Evolutionary conservation across 1,140 invertebrate genomes (phyloP), one percentile per base, ranked within the genome.

Genomic region (Brachionus asplanchnoidis): DNA sequence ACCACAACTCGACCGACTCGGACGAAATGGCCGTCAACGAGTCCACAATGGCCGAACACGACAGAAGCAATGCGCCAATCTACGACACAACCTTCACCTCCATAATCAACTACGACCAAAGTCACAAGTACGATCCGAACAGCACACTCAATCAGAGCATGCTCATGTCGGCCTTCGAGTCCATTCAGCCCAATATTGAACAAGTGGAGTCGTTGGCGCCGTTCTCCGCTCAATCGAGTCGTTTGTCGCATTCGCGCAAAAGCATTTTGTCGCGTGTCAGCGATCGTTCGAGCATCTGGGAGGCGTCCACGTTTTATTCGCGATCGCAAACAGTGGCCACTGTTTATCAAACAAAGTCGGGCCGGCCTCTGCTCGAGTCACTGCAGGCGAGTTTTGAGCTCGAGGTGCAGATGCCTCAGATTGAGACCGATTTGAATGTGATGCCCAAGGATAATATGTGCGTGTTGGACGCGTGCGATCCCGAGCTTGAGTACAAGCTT

Each of bases 391-490:
- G 56, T n/a, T 80, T 44, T 20, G 77, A 85, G 53, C 17, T 40
- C 9, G 32, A 79, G 1, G 40, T 53, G 11, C 23, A 60, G 9
- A 17, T 85, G 8, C 60, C 84, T 5, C 14, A 11, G 3, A 42
- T 85, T 20, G 68, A 73, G 28, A 23, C 68, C 23, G 84, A 77
- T 65, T 36, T 56, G 12, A 79, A 56, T 44, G 32, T 77, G 7
- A 42, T 80, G 86, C 87, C 88, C 6, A 86, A 87, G 32, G 66
- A 87, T 53, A 88, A 88, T 53, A 73, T 89, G 17, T 89, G 87
- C 87, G 87, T 90, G 8, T 85, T 90, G 9, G 87, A 88, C 70
- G 87, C 88, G 7, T 88, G 88, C 83, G 87, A 89, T 84, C 86
- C 87, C 1, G 77, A 83, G 17, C 78, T 89, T 0, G 88, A 88